Percentiles rank a stretch among this genome's conserved stretches.
Conservation (phyloP, 2,888 invertebrate species). For the Petrolisthes manimaculis region DNA sequence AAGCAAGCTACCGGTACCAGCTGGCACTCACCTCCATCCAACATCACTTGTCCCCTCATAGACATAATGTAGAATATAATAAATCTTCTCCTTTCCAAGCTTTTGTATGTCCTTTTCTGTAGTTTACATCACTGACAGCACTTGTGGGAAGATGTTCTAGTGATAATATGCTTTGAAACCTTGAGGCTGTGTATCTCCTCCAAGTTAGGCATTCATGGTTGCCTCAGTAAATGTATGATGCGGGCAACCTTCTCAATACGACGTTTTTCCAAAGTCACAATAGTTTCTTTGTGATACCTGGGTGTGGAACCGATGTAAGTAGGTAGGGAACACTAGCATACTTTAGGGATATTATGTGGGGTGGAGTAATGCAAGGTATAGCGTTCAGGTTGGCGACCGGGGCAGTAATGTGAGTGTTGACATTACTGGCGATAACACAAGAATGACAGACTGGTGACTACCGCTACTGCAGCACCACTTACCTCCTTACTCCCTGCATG, state of each 20-base stretch:
- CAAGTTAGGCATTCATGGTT: background rate
- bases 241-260: background rate
- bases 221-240: background rate
- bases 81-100: too few species aligned
- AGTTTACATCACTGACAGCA: too few species aligned
- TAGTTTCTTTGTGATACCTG: background rate
- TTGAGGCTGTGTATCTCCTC: background rate
- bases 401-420: constrained; percentile 25
- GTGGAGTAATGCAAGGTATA: too few species aligned
- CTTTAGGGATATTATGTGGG: too few species aligned
- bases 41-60: constrained; percentile 17
- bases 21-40: constrained; percentile 20
- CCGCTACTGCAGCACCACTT: too few species aligned
- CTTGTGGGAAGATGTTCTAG: too few species aligned
- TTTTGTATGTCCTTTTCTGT: too few species aligned
- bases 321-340: too few species aligned
- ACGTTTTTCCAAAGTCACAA: background rate
- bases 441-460: constrained; percentile 24
- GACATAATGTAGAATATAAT: constrained; percentile 4
- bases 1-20: background rate
- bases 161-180: too few species aligned
- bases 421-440: constrained; percentile 36
- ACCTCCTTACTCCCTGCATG: too few species aligned
- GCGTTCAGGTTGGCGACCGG: background rate
- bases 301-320: background rate